Percentiles rank a stretch among this genome's conserved stretches.
Conservation (phyloP, 2,113 vertebrate genomes). For the Dascyllus trimaculatus region DNA sequence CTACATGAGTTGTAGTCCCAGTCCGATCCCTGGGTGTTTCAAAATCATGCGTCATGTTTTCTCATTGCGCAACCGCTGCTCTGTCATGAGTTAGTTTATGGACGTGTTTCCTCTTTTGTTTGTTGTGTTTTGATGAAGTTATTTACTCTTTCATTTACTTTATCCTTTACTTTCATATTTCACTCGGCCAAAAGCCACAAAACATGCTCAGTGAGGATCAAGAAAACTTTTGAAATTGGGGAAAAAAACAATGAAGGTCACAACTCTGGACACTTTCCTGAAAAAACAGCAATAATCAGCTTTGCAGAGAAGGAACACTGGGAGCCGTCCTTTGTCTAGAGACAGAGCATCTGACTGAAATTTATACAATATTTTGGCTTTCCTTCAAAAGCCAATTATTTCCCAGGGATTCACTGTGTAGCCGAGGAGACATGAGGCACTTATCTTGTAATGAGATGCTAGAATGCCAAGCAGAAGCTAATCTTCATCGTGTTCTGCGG, state of each 20-base stretch:
- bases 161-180: not conserved
- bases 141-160: not conserved
- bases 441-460: constrained; percentile 60
- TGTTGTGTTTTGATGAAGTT: not conserved
- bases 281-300: constrained; percentile 8
- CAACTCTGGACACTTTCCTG: not conserved
- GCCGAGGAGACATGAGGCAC: constrained; percentile 17
- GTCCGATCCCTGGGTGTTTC: constrained; percentile 33
- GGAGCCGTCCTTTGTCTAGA: constrained; percentile 2
- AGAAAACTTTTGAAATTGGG: not conserved
- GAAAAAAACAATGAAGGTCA: not conserved
- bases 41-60: constrained; percentile 30
- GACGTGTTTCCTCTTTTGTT: constrained; percentile 4
- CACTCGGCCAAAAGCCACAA: not conserved
- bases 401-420: constrained; percentile 25
- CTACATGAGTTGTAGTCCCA: constrained; percentile 26
- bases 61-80: constrained; percentile 28
- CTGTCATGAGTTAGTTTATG: not conserved
- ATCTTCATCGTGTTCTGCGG: constrained; percentile 49
- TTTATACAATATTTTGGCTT: constrained; percentile 49
- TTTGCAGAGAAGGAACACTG: constrained; percentile 13
- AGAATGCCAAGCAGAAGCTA: constrained; percentile 47
- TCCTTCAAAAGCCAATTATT: constrained; percentile 64
- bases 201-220: not conserved
- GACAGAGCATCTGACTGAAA: constrained; percentile 42